phyloP scores from a whole-genome alignment of 2,797 vertebrate genomes.

The Muscicapa comitata region DNA sequence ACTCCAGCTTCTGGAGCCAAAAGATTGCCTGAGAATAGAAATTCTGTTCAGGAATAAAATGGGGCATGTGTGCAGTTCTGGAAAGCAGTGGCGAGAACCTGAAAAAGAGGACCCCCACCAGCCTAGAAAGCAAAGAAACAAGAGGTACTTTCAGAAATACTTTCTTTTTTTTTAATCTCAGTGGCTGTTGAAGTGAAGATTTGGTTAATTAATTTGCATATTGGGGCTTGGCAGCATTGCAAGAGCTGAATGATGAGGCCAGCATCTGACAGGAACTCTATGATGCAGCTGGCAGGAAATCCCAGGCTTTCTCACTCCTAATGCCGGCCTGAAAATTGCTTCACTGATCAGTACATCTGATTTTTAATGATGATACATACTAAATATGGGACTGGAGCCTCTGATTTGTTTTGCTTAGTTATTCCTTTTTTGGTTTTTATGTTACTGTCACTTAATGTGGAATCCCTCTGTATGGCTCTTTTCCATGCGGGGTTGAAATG shows the following conservation, averaged over 20 bases:
- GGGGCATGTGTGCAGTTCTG: not conserved
- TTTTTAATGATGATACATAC: not conserved
- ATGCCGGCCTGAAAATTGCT: not conserved
- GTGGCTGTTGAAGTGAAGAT: not conserved
- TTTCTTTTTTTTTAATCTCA: not conserved
- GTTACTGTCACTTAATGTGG: not conserved
- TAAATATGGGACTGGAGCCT: not conserved
- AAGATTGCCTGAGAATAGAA: not conserved
- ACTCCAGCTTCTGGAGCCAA: not conserved
- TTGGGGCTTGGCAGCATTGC: not conserved
- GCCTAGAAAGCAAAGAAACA: not conserved
- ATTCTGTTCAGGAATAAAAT: not conserved
- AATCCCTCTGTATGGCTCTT: not conserved
- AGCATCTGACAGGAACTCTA: not conserved
- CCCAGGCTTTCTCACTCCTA: not conserved
- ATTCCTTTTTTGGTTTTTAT: not conserved
- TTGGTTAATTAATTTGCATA: slow-evolving; percentile 22
- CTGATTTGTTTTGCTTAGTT: not conserved
- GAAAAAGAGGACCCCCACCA: not conserved
- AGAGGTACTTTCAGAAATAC: not conserved
- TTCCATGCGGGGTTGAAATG: not conserved
- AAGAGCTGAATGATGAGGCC: not conserved
- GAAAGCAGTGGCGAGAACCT: not conserved
- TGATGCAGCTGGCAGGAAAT: slow-evolving; percentile 17
- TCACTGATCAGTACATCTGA: not conserved